phyloP scores from a whole-genome alignment of 2,888 invertebrate species.

The Strigamia maritima region DNA sequence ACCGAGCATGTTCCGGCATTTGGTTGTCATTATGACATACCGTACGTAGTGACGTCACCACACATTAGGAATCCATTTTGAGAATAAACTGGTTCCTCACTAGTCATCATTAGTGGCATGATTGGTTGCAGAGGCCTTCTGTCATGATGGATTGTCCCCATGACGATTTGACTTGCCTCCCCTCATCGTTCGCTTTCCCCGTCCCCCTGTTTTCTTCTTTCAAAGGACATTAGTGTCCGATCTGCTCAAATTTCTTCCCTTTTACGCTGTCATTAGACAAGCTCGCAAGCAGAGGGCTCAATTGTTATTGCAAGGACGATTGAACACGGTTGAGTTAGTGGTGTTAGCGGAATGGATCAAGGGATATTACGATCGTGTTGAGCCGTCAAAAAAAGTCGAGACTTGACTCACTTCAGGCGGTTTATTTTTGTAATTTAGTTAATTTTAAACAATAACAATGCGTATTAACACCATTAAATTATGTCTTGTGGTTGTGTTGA shows the following conservation, averaged over 20 bases:
- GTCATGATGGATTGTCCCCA: neutral
- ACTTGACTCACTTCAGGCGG: neutral
- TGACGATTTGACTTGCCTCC: neutral
- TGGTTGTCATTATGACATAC: conserved; percentile 4
- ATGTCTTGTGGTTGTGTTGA: too few species aligned
- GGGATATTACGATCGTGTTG: neutral
- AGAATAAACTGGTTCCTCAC: neutral
- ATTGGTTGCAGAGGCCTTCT: conserved; percentile 3
- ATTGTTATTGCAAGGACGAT: conserved; percentile 4
- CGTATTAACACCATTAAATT: too few species aligned
- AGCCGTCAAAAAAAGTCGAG: neutral
- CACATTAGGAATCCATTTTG: conserved; percentile 4
- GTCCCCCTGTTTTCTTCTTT: conserved; percentile 4
- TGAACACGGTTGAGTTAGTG: neutral
- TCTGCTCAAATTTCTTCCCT: conserved; percentile 3
- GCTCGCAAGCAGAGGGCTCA: too few species aligned
- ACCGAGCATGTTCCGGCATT: neutral
- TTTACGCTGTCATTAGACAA: neutral
- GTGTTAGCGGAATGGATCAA: neutral
- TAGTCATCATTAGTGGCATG: neutral
- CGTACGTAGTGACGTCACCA: conserved; percentile 4
- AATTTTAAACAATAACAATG: too few species aligned
- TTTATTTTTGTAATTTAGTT: neutral
- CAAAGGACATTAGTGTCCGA: neutral
- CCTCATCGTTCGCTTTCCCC: neutral